Evolutionary conservation across 2,888 invertebrate species (phyloP), one percentile per base, ranked within the genome.

Genomic region (Drosophila austrosaltans): DNA sequence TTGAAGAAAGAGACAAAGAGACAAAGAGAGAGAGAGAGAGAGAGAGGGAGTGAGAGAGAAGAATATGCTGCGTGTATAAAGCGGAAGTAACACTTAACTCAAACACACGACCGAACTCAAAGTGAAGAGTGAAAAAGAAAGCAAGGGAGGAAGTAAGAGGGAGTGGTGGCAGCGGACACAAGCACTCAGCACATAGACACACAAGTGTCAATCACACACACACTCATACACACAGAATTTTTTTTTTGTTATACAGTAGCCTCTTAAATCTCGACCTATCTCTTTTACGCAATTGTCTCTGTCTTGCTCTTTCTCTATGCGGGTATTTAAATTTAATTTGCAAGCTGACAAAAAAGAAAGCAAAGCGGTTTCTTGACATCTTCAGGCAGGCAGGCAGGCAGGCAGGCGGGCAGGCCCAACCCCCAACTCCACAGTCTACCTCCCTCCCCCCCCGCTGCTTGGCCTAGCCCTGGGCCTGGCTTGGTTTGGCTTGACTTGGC

Each of bases 81-180:
- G 77, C 82, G 82, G 82, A 83, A 87, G 87, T 82, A 87, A 87
- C 82, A 83, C 82, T 83, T 87, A 82, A 76, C 87, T 84, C 68
- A 82, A 75, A 82, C 72, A 75, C 67, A 75, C 67, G 62, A 63
- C 65, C 66, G 16, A 25, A 12, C 48, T 48, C 8, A 39, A 39
- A 28, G 36, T 22, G 28, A 53, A 28, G 40, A 22, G 36, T 16
- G 12, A 22, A 22, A 48, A 48, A 12, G 59, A 16, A 12, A 25
- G 59, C 16, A 3, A 69, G 25, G 16, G 63, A 8, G 22, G 3
- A 30, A 30, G 8, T 40, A n/a, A 12, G 32, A 63, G 54, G 56
- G 16, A 22, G 63, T 32, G 32, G 32, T 20, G 48, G 78, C 65
- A 76, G 65, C 63, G 64, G 54, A 67, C 63, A 67, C 63, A 72